phyloP scores from a whole-genome alignment of 2,113 vertebrate species.

The Macquaria australasica region DNA sequence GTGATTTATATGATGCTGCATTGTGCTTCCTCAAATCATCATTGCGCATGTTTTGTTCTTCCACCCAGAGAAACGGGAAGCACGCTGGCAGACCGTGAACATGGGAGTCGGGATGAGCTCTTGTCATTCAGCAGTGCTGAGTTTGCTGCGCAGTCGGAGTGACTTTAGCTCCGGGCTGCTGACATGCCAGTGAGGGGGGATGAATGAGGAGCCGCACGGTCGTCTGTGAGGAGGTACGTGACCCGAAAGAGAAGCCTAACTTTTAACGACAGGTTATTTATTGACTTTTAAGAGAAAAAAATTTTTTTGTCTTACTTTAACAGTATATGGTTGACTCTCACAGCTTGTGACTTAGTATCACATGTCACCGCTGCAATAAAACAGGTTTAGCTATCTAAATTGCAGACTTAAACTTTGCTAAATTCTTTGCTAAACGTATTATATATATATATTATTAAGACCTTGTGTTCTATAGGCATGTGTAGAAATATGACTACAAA shows the following conservation, averaged over 20 bases:
- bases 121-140: neutral
- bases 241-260: no score
- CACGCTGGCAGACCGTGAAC: neutral
- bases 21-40: neutral
- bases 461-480: neutral
- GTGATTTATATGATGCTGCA: neutral
- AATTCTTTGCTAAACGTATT: neutral
- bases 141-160: fast-evolving
- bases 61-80: constrained; percentile 52
- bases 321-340: neutral
- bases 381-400: fast-evolving
- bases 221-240: constrained; percentile 47
- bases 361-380: constrained; percentile 20
- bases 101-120: neutral
- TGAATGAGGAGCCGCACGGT: neutral
- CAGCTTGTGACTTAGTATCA: constrained; percentile 27
- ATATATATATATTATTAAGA: no score
- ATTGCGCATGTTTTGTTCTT: constrained; percentile 39
- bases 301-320: neutral
- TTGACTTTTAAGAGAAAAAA: neutral
- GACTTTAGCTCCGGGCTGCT: neutral
- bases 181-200: neutral
- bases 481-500: neutral
- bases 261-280: neutral
- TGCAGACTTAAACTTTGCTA: neutral